Percentiles rank a stretch among this genome's conserved stretches.
Evolutionary conservation across 2,797 vertebrate species (phyloP).

Genomic region (Cephalopachus bancanus): DNA sequence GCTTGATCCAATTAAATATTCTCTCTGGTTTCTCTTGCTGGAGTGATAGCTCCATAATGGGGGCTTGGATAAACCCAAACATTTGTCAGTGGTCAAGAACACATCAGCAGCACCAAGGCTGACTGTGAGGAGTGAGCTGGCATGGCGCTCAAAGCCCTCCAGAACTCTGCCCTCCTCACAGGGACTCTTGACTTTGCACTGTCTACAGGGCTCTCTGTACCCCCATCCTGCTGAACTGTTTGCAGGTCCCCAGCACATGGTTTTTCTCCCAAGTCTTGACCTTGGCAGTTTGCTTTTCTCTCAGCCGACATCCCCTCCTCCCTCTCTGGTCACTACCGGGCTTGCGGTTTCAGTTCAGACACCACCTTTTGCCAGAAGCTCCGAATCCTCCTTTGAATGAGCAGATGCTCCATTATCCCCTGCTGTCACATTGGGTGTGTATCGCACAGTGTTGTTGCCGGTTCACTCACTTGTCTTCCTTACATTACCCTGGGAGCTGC

Average conservation of each 20-base stretch:
- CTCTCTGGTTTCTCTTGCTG: slow-evolving; percentile 32
- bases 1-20: neutral
- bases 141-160: neutral
- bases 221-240: neutral
- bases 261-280: neutral
- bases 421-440: neutral
- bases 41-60: neutral
- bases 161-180: rapidly evolving
- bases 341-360: neutral
- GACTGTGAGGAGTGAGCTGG: neutral
- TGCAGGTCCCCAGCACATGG: neutral
- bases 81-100: neutral
- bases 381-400: neutral
- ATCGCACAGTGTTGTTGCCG: neutral
- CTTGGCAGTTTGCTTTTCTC: neutral
- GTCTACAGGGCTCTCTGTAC: rapidly evolving
- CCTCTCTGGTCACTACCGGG: neutral
- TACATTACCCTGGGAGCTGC: neutral
- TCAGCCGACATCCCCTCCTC: neutral
- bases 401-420: neutral
- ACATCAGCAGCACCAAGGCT: neutral
- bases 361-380: neutral
- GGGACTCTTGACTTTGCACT: neutral
- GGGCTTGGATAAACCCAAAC: neutral
- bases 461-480: slow-evolving; percentile 32